Evolutionary conservation across 2,888 invertebrate genomes (phyloP), one percentile per base, ranked within the genome.

Genomic region (Lordiphosa andalusiaca): DNA sequence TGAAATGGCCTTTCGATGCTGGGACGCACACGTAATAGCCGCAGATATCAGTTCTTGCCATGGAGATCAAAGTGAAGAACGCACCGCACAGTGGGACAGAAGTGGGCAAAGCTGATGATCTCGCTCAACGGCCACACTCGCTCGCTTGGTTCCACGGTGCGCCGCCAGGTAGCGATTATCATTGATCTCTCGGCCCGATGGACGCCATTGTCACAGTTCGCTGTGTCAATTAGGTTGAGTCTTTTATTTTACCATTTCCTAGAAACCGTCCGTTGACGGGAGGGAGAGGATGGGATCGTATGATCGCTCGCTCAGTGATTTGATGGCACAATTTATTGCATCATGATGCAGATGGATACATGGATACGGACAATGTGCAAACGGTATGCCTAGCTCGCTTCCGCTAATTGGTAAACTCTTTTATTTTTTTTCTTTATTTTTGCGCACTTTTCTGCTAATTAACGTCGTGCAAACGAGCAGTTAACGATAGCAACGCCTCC

Each of bases 401-500:
- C 60, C 72, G 74, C 67, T 71, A 73, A 71, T 74, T 51, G 60
- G 19, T 44, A 50, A 56, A 38, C 13, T 38, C 49, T 55, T 37
- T 38, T 47, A 38, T 50, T 53, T 37, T 39, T 40, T 44, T n/a
- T n/a, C n/a, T n/a, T n/a, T n/a, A n/a, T n/a, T n/a, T n/a, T n/a
- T n/a, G n/a, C n/a, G 77, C 81, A 63, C 53, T 70, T 76, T 72
- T 64, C 72, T 74, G 73, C 68, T 77, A 74, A 77, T 77, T 74
- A 74, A 73, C 61, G 60, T 67, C 57, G 46, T 57, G 42, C 37
- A 51, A 54, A 38, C 40, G 53, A 47, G 44, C 33, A 42, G 41
- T 66, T 61, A 58, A 53, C 61, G 62, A 61, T 53, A 61, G 53
- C 63, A 63, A 63, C 56, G 56, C 63, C 63, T 63, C 63, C 63